Conservation (phyloP, 2,888 invertebrate genomes). For the Spilosoma lubricipeda region DNA sequence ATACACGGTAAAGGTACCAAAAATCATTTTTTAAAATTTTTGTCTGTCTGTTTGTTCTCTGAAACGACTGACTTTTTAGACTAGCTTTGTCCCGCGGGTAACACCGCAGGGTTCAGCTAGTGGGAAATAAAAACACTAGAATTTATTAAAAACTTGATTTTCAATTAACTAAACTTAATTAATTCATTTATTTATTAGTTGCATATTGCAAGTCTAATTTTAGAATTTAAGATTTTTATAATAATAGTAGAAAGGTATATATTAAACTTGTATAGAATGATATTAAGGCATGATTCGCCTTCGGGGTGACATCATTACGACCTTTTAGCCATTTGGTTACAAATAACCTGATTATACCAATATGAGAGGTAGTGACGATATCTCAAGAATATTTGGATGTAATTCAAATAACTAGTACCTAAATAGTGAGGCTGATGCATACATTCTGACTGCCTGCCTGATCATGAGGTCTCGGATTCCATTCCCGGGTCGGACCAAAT, state of each 20-base stretch:
- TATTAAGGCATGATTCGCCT: background rate
- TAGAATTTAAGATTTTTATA: background rate
- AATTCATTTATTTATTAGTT: background rate
- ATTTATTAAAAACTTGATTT: background rate
- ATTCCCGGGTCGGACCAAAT: too few species aligned
- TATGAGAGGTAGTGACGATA: constrained; percentile 9
- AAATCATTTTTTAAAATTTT: too few species aligned
- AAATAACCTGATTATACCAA: constrained; percentile 35
- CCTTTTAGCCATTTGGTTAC: constrained; percentile 39
- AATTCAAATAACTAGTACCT: background rate
- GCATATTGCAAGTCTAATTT: background rate
- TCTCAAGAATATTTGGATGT: background rate
- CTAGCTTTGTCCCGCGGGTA: too few species aligned
- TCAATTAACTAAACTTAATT: too few species aligned
- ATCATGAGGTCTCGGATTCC: too few species aligned
- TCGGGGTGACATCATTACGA: constrained; percentile 33
- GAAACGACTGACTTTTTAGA: too few species aligned
- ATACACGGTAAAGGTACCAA: too few species aligned
- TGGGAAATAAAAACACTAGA: background rate
- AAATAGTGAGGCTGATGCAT: background rate
- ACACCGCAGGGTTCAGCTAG: too few species aligned
- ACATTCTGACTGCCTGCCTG: too few species aligned
- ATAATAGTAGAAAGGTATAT: background rate
- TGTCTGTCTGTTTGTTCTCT: too few species aligned
- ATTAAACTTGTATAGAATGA: background rate